Percentiles rank a stretch among this genome's conserved stretches.
Evolutionary conservation across 2,888 invertebrate genomes (phyloP).

Genomic region (Drosophila subsilvestris): DNA sequence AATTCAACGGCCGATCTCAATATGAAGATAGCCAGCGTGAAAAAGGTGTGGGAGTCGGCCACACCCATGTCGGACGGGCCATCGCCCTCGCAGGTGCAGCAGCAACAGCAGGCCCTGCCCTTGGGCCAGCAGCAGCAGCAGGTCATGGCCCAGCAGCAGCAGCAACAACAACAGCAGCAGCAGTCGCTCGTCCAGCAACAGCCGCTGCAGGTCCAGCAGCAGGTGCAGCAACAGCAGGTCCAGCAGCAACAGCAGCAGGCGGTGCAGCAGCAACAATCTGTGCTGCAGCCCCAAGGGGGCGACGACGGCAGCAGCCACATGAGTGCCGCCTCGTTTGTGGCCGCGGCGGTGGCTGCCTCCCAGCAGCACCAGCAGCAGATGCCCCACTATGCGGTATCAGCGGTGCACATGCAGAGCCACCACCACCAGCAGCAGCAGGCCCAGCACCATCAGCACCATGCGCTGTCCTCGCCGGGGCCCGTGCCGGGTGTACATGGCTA

Average conservation of each 20-base stretch:
- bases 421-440: conserved; percentile 73
- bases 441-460: conserved; percentile 75
- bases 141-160: conserved; percentile 23
- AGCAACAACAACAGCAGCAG: conserved; percentile 63
- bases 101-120: conserved; percentile 55
- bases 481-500: conserved; percentile 67
- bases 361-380: conserved; percentile 76
- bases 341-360: conserved; percentile 79
- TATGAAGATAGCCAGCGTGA: conserved; percentile 96
- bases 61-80: conserved; percentile 86
- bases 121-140: conserved; percentile 21
- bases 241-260: conserved; percentile 26
- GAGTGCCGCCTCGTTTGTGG: conserved; percentile 80
- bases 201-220: conserved; percentile 44
- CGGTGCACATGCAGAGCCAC: conserved; percentile 83
- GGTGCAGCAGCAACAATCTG: conserved; percentile 25
- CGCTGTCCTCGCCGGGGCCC: conserved; percentile 83
- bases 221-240: conserved; percentile 43
- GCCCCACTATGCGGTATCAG: conserved; percentile 81
- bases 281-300: conserved; percentile 44
- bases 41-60: conserved; percentile 91
- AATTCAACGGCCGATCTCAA: conserved; percentile 95
- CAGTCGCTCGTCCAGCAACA: conserved; percentile 41
- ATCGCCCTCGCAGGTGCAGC: conserved; percentile 71
- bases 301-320: conserved; percentile 78